Base-by-base conservation (phyloP, 2,797 vertebrate genomes). In the Tangara arthus region DNA sequence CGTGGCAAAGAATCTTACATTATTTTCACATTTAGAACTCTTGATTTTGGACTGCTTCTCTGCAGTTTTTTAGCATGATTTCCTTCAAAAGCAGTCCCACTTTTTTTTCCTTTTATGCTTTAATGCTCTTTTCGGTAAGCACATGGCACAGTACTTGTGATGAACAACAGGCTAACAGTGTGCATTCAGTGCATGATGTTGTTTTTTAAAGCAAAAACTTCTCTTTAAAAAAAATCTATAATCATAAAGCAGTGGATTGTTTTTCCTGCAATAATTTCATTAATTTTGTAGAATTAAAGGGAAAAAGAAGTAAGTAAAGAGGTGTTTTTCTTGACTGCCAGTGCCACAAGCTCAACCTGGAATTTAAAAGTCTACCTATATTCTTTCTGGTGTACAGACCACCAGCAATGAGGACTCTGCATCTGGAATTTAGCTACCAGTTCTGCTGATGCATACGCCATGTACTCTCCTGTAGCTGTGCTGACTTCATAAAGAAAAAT, bases 251-350 rank as follows among this genome's bases (percentile, higher is more conserved):
- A 50, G 35, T 34, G 88, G 94, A 93, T 95, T 89, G 75, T 94
- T 89, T 96, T 89, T 89, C 68, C 79, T 91, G 86, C 78, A 96
- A 80, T 92, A 91, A 92, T 71, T 91, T 90, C 32, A 70, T 96
- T 96, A 92, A 77, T 93, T 87, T 87, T 95, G 19, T 75, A 35
- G 53, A 75, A 61, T 81, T 53, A 81, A 73, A 93, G 81, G 77
- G 68, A 83, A 90, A 89, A 94, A 94, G 41, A 73, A 89, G 30
- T 93, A 94, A 85, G 21, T 69, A 32, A 81, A 95, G 72, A 80
- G 30, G 21, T 77, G 35, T 52, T 89, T 85, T 84, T 81, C 75
- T 83, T 82, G 72, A 71, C 65, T 69, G 65, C 71, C 53, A 71
- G 20, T 65, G 64, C 68, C 76, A 78, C 32, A 60, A 73, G 8